Conservation (phyloP, 2,113 vertebrate genomes). For the Cricetomys ansorgei region DNA sequence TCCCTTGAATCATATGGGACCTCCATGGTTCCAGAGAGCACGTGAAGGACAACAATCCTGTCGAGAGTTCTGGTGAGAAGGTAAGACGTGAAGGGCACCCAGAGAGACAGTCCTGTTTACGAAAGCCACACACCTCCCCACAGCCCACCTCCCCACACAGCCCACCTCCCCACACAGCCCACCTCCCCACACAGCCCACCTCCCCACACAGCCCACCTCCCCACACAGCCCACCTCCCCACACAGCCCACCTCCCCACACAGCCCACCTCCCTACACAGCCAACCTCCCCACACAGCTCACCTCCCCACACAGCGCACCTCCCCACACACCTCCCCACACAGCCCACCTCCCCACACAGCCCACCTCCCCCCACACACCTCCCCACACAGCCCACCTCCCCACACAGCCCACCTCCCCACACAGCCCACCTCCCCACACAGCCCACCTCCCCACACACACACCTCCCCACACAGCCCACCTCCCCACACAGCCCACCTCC, state of each 20-base stretch:
- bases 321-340: no score
- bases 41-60: neutral
- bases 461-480: no score
- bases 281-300: no score
- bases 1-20: neutral
- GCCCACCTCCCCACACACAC: no score
- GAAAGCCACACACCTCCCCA: neutral
- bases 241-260: neutral
- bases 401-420: no score
- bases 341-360: no score
- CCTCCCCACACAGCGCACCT: no score
- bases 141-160: neutral
- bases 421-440: neutral
- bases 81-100: neutral
- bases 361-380: no score
- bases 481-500: neutral
- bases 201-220: neutral
- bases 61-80: slow-evolving; percentile 15
- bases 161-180: neutral
- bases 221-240: neutral
- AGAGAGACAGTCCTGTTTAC: neutral
- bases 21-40: neutral
- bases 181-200: neutral
- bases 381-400: neutral
- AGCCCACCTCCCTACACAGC: no score